Evolutionary conservation across 92 coral and sea anemone genomes (phyloP).

Genomic region (Isaurus tuberculatus): DNA sequence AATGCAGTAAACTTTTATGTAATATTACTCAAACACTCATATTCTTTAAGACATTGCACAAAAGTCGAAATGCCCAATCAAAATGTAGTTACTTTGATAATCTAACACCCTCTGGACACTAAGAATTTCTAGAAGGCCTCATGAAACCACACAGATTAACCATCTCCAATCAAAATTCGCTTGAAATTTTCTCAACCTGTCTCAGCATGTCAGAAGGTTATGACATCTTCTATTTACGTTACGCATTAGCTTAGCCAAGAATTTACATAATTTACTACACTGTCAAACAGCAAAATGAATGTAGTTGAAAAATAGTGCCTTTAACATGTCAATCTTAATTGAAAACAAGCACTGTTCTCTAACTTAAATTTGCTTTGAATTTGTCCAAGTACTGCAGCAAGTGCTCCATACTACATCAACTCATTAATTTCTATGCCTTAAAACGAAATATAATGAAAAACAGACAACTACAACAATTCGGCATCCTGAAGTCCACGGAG

Average conservation of each 20-base stretch:
- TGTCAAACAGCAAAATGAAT: neutral
- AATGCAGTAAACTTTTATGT: neutral
- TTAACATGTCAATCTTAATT: neutral
- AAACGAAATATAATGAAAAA: too few species aligned
- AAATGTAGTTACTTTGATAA: neutral
- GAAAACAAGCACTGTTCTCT: neutral
- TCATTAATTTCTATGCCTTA: neutral
- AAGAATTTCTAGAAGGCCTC: too few species aligned
- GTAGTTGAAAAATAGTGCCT: neutral
- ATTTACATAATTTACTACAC: neutral
- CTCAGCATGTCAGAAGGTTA: neutral
- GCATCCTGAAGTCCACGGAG: too few species aligned
- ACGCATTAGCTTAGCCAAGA: neutral
- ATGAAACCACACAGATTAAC: too few species aligned
- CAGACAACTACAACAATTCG: too few species aligned
- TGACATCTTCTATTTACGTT: neutral
- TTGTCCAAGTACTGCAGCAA: too few species aligned
- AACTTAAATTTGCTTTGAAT: neutral
- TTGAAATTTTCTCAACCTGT: too few species aligned
- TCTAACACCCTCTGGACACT: too few species aligned
- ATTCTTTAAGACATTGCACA: neutral
- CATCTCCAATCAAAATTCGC: too few species aligned
- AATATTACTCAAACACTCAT: neutral
- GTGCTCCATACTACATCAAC: too few species aligned
- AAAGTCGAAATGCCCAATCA: conserved; percentile 24